phyloP scores from a whole-genome alignment of 2,888 invertebrate genomes.

The Drosophila vallismaia region DNA sequence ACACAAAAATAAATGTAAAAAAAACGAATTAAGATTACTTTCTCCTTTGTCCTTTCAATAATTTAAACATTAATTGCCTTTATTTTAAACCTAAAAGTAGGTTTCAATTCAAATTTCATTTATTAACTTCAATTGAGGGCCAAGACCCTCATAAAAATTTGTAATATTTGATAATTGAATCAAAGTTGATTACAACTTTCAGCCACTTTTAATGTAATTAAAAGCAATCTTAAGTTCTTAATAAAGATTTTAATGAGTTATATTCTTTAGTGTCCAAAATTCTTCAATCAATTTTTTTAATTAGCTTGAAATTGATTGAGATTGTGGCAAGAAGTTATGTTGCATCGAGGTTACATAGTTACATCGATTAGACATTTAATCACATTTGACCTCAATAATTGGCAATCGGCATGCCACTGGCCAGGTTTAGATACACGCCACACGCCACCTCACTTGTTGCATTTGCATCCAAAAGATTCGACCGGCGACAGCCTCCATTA shows the following conservation, averaged over 20 bases:
- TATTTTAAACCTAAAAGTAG: not conserved
- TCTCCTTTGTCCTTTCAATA: no score
- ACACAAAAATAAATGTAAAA: not conserved
- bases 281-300: slow-evolving; percentile 1
- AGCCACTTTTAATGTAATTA: slow-evolving; percentile 11
- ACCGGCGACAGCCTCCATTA: slow-evolving; percentile 61
- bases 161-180: slow-evolving; percentile 16
- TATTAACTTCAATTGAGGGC: slow-evolving; percentile 20
- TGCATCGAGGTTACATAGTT: slow-evolving; percentile 10
- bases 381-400: slow-evolving; percentile 66
- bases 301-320: slow-evolving; percentile 10
- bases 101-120: not conserved
- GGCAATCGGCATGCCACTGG: slow-evolving; percentile 37
- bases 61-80: not conserved
- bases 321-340: slow-evolving; percentile 10
- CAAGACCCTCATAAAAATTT: slow-evolving; percentile 10
- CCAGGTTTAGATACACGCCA: slow-evolving; percentile 15
- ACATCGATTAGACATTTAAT: slow-evolving; percentile 58
- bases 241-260: not conserved
- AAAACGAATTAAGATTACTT: no score
- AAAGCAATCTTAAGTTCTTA: not conserved
- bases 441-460: slow-evolving; percentile 1
- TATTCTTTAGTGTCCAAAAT: not conserved
- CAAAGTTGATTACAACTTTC: slow-evolving; percentile 13
- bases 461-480: slow-evolving; percentile 43